Evolutionary conservation across 2,113 vertebrate genomes (phyloP), one percentile per base, ranked within the genome.

Genomic region (Tyto alba): DNA sequence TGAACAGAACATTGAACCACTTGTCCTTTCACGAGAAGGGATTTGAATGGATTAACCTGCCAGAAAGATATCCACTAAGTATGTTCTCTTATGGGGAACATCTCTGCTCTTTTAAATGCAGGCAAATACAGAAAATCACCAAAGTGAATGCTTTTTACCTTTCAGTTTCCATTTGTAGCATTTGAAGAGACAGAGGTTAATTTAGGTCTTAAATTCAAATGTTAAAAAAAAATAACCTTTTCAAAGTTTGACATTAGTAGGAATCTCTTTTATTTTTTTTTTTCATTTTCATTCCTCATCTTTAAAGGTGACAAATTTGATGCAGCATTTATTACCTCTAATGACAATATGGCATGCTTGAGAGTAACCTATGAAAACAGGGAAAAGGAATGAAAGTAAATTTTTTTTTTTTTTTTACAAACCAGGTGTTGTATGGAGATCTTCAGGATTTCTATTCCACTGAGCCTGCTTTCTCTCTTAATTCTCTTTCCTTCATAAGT

Each of bases 361-460:
- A 71, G 9, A 55, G 66, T 20, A 73, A 4, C 7, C 13, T 43
- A 12, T 30, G 22, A 83, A 89, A 83, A 73, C 6, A 59, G 2
- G 8, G 5, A 76, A 91, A 83, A 80, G 3, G 34, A 83, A 18
- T 5, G 2, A 60, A 75, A 83, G 5, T 6, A 26, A 4, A 1
- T 2, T 15, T 26, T 19, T 32, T 8, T 36, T 21, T 36, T 34
- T 73, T 27, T 89, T 30, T 2, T 36, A 43, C 27, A n/a, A 32
- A 62, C 32, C 0, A 2, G 4, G 2, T 3, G 0, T 45, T 50
- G 8, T 10, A 20, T 8, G n/a, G 15, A 59, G 16, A 2, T 71
- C n/a, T 63, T 68, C 11, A 38, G 10, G 34, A 41, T 50, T 77
- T 62, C 18, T 76, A 7, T 92, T 88, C 55, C 32, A 11, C 5